phyloP scores from a whole-genome alignment of 2,113 vertebrate genomes.

The Eurystomus gularis region DNA sequence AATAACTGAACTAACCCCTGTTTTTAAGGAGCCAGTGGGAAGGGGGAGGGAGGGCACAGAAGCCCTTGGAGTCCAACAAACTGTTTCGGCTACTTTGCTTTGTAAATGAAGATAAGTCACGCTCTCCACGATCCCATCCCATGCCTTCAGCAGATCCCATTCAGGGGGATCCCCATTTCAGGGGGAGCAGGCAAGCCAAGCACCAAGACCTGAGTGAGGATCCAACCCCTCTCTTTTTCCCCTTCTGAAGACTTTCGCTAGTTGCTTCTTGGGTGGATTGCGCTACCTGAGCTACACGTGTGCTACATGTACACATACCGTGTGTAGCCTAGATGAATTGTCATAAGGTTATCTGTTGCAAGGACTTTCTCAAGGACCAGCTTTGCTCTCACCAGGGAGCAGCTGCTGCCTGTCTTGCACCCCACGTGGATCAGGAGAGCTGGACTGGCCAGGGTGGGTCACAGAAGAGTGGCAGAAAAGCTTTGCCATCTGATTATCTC shows the following conservation, averaged over 20 bases:
- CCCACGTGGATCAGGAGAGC: rapidly evolving
- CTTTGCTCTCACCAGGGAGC: not conserved
- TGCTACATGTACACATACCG: not conserved
- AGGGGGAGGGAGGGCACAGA: not conserved
- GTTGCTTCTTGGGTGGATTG: not conserved
- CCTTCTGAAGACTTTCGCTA: not conserved
- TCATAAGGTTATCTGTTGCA: not conserved
- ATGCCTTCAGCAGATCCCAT: not conserved
- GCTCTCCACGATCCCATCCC: rapidly evolving
- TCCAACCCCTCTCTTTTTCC: not conserved
- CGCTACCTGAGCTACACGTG: rapidly evolving
- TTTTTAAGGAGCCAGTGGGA: not conserved
- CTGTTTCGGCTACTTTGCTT: not conserved
- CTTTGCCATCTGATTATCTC: not conserved
- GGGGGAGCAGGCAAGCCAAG: not conserved
- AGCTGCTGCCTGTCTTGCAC: not conserved
- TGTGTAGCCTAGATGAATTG: not conserved
- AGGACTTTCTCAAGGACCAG: not conserved
- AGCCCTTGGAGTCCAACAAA: not conserved
- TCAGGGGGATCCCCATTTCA: not conserved
- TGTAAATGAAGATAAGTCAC: not conserved
- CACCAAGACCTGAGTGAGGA: not conserved
- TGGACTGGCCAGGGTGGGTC: not conserved
- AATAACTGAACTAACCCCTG: not conserved
- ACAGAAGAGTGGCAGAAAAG: not conserved